Conservation (phyloP, 1,140 invertebrate genomes). For the Drosophila pruinosa region DNA sequence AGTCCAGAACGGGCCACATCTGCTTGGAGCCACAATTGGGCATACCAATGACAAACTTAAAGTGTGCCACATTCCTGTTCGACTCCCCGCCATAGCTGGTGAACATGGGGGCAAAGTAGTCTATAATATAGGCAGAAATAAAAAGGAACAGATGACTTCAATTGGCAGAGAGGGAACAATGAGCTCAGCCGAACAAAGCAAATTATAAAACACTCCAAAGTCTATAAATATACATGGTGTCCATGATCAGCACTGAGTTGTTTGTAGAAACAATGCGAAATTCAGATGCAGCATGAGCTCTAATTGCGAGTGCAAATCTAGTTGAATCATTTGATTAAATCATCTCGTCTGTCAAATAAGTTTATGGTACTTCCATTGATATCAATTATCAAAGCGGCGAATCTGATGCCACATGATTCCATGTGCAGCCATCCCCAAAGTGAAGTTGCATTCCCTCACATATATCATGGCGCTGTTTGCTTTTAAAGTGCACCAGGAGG, state of each 20-base stretch:
- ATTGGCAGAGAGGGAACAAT: constrained; percentile 12
- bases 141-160: constrained; percentile 12
- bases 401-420: background rate
- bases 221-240: constrained; percentile 35
- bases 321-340: background rate
- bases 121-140: constrained; percentile 56
- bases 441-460: constrained; percentile 22
- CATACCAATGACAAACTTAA: constrained; percentile 85
- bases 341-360: background rate
- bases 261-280: background rate
- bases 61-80: constrained; percentile 56
- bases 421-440: background rate
- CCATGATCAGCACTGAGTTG: background rate
- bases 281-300: background rate
- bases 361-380: constrained; percentile 4
- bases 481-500: constrained; percentile 30
- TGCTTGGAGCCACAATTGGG: constrained; percentile 89
- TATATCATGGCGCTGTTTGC: constrained; percentile 49
- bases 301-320: background rate
- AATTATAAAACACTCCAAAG: constrained; percentile 34
- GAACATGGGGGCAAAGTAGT: constrained; percentile 86
- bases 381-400: background rate
- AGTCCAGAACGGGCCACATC: constrained; percentile 89
- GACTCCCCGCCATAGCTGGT: constrained; percentile 85
- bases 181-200: constrained; percentile 7